A percentile compares a stretch with the other conserved stretches of the same genome.
These are phyloP conservation scores for Coilia nasus DNA, from an alignment of 2,797 vertebrate genomes.

Conservation along the genomic window DNA sequence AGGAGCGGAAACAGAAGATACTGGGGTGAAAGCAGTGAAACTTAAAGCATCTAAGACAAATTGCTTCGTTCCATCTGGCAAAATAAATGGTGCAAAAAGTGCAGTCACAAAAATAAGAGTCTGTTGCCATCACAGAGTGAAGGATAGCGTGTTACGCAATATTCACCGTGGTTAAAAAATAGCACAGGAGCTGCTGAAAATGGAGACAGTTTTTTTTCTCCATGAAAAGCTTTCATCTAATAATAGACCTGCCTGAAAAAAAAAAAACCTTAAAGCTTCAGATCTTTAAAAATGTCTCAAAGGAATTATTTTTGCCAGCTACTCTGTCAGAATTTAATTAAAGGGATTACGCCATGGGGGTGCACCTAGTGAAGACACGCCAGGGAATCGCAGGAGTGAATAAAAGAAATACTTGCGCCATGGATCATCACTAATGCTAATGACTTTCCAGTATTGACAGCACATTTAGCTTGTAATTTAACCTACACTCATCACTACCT, in stretches of 20 bases:
- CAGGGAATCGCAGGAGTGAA: neutral
- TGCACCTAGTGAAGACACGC: neutral
- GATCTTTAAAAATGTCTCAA: conserved; percentile 5
- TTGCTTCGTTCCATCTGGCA: neutral
- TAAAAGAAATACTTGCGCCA: neutral
- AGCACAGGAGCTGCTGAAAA: neutral
- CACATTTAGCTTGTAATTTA: neutral
- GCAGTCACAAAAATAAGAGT: neutral
- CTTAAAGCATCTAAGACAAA: neutral
- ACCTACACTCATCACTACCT: neutral
- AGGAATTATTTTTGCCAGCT: neutral
- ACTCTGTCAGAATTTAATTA: conserved; percentile 2
- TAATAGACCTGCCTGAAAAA: conserved; percentile 1
- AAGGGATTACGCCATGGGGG: neutral
- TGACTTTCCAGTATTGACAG: neutral
- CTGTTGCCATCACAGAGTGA: neutral
- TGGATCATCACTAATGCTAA: neutral
- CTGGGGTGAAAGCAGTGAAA: neutral
- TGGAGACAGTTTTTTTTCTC: neutral
- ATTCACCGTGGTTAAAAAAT: neutral
- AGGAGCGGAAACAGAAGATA: neutral
- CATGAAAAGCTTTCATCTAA: neutral
- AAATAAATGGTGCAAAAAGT: neutral
- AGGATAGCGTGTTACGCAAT: neutral
- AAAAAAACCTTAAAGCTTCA: conserved; percentile 51